These are phyloP conservation scores for Narcine bancroftii DNA, from an alignment of 2,113 vertebrate genomes.

Conservation along the genomic window DNA sequence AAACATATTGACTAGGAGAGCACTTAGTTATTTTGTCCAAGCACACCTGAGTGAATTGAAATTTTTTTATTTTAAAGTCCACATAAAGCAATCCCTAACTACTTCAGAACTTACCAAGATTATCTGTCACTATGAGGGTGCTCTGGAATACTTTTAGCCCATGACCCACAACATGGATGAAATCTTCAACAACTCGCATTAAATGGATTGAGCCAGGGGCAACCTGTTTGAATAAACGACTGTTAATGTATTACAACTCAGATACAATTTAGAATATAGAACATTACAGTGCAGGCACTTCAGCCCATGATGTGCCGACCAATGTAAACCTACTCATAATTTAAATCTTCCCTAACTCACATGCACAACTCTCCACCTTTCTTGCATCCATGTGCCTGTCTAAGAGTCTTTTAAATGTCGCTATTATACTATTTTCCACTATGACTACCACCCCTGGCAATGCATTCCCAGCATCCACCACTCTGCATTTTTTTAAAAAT, in stretches of 20 bases:
- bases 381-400: too few species aligned
- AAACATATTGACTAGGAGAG: not conserved
- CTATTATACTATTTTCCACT: too few species aligned
- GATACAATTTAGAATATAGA: too few species aligned
- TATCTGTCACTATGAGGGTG: slow-evolving; percentile 88
- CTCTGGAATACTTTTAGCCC: slow-evolving; percentile 90
- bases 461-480: too few species aligned
- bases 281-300: too few species aligned
- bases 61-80: not conserved
- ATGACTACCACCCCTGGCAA: too few species aligned
- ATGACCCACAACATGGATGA: slow-evolving; percentile 88
- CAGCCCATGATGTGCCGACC: too few species aligned
- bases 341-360: too few species aligned
- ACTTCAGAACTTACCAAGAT: slow-evolving; percentile 70
- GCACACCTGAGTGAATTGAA: not conserved
- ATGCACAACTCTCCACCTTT: too few species aligned
- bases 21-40: not conserved
- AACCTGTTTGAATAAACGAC: slow-evolving; percentile 57
- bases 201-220: slow-evolving; percentile 82
- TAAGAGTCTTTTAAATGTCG: too few species aligned
- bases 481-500: too few species aligned
- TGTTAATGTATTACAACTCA: not conserved
- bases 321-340: too few species aligned
- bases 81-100: not conserved
- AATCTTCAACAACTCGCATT: slow-evolving; percentile 94